A percentile compares a stretch with the other conserved stretches of the same genome.
These are phyloP conservation scores for Temnothorax curvispinosus DNA, from an alignment of 1,140 invertebrate genomes.

Conservation along the genomic window DNA sequence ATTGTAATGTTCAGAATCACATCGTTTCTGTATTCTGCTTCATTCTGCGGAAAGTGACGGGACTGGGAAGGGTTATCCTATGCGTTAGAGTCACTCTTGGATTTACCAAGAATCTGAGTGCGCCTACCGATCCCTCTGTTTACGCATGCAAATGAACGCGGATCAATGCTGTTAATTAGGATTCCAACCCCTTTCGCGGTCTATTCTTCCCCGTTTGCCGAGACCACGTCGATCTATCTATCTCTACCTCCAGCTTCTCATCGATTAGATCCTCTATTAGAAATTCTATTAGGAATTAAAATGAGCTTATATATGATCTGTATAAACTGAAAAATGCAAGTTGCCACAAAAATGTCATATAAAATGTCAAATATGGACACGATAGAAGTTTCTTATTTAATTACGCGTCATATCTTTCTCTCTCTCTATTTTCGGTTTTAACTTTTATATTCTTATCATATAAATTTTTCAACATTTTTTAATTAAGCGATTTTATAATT, in stretches of 20 bases:
- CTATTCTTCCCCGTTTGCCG: slow-evolving; percentile 58
- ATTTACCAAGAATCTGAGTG: slow-evolving; percentile 77
- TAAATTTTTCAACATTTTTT: neutral
- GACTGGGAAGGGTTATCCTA: neutral
- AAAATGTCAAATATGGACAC: neutral
- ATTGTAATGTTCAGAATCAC: neutral
- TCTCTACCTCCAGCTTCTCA: slow-evolving; percentile 17
- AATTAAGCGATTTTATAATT: slow-evolving; percentile 3
- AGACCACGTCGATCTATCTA: slow-evolving; percentile 55
- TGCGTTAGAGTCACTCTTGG: slow-evolving; percentile 59
- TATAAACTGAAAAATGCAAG: slow-evolving; percentile 14
- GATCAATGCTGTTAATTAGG: slow-evolving; percentile 82
- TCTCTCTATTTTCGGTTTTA: neutral
- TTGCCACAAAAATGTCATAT: neutral
- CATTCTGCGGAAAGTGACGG: slow-evolving; percentile 5
- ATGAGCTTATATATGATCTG: neutral
- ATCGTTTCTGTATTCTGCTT: neutral
- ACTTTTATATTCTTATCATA: neutral
- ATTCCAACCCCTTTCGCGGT: slow-evolving; percentile 71
- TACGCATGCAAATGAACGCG: slow-evolving; percentile 80
- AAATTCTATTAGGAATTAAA: slow-evolving; percentile 35
- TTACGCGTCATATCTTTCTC: neutral
- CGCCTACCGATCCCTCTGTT: slow-evolving; percentile 76
- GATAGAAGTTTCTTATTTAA: neutral
- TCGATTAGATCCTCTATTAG: slow-evolving; percentile 38